phyloP scores from a whole-genome alignment of 2,888 invertebrate species.

The Pseudolycoriella hygida region DNA sequence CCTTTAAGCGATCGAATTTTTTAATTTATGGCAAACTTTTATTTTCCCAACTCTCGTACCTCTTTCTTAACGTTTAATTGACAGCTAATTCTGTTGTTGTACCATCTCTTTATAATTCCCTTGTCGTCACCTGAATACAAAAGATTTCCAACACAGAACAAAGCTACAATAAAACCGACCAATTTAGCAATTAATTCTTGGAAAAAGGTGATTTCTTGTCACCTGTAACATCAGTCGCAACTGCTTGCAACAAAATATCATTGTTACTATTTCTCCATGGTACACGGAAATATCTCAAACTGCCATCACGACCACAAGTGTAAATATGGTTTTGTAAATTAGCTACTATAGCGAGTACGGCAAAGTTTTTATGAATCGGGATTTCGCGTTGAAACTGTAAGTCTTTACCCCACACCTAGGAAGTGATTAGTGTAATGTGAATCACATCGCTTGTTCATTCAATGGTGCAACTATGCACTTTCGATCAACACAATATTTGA shows the following conservation, averaged over 20 bases:
- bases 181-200: no score
- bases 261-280: no score
- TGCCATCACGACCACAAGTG: slow-evolving; percentile 26
- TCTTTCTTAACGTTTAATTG: slow-evolving; percentile 28
- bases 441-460: no score
- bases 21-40: no score
- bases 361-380: slow-evolving; percentile 20
- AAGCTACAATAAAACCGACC: slow-evolving; percentile 11
- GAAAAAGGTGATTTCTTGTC: no score
- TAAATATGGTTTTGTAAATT: slow-evolving; percentile 24
- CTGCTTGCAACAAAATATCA: no score
- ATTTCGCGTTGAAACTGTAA: slow-evolving; percentile 21
- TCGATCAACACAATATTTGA: no score
- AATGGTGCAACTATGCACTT: no score
- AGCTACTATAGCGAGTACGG: slow-evolving; percentile 23
- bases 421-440: no score
- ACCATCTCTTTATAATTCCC: slow-evolving; percentile 27
- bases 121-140: slow-evolving; percentile 27
- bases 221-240: slow-evolving; percentile 16
- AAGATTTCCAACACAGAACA: slow-evolving; percentile 19
- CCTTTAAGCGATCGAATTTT: no score
- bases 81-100: slow-evolving; percentile 24
- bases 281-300: slow-evolving; percentile 4
- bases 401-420: slow-evolving; percentile 24
- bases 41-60: slow-evolving; percentile 11